A percentile compares a stretch with the other conserved stretches of the same genome.
phyloP scores from a whole-genome alignment of 2,797 vertebrate genomes.

The Clarias laeviceps region DNA sequence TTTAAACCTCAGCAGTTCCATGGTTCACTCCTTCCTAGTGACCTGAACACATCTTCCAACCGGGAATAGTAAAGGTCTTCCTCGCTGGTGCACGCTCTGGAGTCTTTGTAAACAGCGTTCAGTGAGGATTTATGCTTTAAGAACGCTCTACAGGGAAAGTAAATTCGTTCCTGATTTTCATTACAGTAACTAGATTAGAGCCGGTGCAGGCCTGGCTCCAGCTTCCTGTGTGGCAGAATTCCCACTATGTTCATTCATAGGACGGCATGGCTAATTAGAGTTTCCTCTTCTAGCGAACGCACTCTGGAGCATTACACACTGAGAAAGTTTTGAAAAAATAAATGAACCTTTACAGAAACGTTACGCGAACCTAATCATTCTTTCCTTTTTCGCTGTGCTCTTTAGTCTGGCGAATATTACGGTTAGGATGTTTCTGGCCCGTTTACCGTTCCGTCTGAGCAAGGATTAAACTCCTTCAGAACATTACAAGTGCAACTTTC shows the following conservation, averaged over 20 bases:
- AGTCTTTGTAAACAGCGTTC: conserved; percentile 4
- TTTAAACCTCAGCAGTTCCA: neutral
- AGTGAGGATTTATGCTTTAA: neutral
- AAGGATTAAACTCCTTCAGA: neutral
- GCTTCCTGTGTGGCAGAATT: conserved; percentile 37
- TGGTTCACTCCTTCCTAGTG: neutral
- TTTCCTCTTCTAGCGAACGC: conserved; percentile 4
- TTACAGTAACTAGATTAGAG: conserved; percentile 28
- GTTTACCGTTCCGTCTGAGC: neutral
- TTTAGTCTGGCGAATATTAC: neutral
- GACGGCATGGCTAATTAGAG: conserved; percentile 1
- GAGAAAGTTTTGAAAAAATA: conserved; percentile 6
- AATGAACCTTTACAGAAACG: conserved; percentile 10
- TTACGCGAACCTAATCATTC: neutral
- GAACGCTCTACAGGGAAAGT: neutral
- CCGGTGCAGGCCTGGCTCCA: neutral
- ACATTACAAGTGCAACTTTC: neutral
- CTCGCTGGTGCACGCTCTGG: neutral
- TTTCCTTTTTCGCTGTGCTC: conserved; percentile 3
- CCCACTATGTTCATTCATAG: conserved; percentile 33
- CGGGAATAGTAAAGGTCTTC: neutral
- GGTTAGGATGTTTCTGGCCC: neutral
- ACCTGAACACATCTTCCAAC: neutral
- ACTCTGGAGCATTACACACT: neutral
- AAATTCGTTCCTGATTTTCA: conserved; percentile 25